A percentile compares a stretch with the other conserved stretches of the same genome.
Evolutionary conservation across 2,888 invertebrate species (phyloP).

Genomic region (Megastigmus dorsalis): DNA sequence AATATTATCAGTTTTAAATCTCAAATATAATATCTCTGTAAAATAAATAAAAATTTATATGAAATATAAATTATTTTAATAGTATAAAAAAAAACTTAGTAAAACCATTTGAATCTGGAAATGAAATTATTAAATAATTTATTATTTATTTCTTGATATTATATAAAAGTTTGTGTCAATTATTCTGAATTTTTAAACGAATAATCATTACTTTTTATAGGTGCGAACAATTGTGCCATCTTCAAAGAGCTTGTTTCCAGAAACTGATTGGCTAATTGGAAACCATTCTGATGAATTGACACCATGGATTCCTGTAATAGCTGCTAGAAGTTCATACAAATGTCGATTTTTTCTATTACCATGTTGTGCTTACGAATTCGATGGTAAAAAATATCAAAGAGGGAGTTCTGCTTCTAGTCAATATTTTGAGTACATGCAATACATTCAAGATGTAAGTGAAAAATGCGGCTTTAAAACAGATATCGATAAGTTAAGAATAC

Average conservation of each 20-base stretch:
- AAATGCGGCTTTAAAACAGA: constrained; percentile 85
- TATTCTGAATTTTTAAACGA: constrained; percentile 13
- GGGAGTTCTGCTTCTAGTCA: constrained; percentile 83
- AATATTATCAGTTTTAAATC: neutral
- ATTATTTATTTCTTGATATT: neutral
- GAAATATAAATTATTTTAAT: no score
- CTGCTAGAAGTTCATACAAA: constrained; percentile 84
- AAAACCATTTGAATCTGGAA: no score
- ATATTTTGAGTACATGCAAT: constrained; percentile 85
- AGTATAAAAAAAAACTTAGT: no score
- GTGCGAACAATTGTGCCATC: constrained; percentile 83
- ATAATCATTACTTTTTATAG: constrained; percentile 73
- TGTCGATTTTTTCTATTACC: constrained; percentile 93
- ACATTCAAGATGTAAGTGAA: constrained; percentile 79
- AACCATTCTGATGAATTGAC: constrained; percentile 99
- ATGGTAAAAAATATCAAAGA: constrained; percentile 88
- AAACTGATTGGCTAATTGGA: constrained; percentile 95
- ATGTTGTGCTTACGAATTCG: constrained; percentile 95
- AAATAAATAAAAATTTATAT: constrained; percentile 11
- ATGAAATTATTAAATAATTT: no score
- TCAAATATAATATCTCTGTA: constrained; percentile 15
- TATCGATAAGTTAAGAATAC: constrained; percentile 92
- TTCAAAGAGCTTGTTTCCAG: constrained; percentile 80
- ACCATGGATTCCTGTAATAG: constrained; percentile 97
- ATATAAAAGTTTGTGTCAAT: neutral